These are phyloP conservation scores for Leucophenga maculata DNA, from an alignment of 2,888 invertebrate genomes.

Conservation along the genomic window DNA sequence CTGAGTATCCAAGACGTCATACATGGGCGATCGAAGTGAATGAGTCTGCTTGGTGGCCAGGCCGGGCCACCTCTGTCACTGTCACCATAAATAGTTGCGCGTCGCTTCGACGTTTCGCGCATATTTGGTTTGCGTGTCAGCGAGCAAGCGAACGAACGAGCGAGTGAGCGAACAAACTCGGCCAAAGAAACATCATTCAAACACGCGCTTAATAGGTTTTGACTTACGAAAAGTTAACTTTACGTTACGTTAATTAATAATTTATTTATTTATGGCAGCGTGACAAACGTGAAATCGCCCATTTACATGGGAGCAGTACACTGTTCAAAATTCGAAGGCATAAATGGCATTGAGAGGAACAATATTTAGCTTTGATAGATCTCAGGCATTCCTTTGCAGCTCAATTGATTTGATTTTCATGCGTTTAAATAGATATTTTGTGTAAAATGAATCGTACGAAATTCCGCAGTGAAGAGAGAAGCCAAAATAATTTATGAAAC, in stretches of 20 bases:
- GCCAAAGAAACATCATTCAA: conserved; percentile 11
- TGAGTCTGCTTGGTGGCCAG: not conserved
- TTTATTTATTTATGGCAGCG: conserved; percentile 63
- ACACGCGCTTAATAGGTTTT: conserved; percentile 39
- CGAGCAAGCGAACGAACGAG: not conserved
- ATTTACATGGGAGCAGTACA: not conserved
- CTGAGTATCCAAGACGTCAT: conserved; percentile 12
- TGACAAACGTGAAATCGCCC: conserved; percentile 48
- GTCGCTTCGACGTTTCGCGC: not conserved
- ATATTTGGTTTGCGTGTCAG: conserved; percentile 17
- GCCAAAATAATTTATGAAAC: too few species aligned
- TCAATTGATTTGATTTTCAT: too few species aligned
- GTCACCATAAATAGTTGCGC: conserved; percentile 4
- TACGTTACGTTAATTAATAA: conserved; percentile 64
- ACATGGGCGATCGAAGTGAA: not conserved
- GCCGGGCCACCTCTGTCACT: not conserved
- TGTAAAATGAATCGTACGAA: too few species aligned
- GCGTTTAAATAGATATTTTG: too few species aligned
- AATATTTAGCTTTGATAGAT: not conserved
- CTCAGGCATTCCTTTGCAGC: too few species aligned
- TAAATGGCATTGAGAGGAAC: not conserved
- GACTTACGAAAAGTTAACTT: conserved; percentile 32
- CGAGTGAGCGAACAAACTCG: not conserved
- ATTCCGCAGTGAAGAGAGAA: too few species aligned
- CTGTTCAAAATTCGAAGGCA: not conserved